Conservation (phyloP, 2,888 invertebrate genomes). For the Blomia tropicalis region DNA sequence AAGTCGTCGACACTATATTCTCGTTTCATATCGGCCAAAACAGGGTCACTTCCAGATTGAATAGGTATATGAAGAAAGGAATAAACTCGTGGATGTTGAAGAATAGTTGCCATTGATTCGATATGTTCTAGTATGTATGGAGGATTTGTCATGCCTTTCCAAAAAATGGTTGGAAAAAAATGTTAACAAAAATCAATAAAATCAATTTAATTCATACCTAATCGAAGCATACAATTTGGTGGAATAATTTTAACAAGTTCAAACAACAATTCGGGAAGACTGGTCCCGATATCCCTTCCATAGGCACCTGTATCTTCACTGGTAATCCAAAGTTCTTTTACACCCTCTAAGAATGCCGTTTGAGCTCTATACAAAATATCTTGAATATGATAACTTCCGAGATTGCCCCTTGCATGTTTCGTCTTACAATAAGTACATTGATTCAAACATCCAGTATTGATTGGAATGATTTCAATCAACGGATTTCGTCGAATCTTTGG, state of each 20-base stretch:
- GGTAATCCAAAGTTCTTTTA: conserved; percentile 90
- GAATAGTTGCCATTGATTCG: conserved; percentile 61
- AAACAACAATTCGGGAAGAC: conserved; percentile 68
- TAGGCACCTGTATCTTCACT: conserved; percentile 97
- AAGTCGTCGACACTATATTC: conserved; percentile 84
- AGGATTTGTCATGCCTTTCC: conserved; percentile 85
- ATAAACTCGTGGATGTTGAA: conserved; percentile 67
- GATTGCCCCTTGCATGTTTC: conserved; percentile 84
- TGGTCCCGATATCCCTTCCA: conserved; percentile 78
- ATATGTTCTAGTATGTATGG: conserved; percentile 92
- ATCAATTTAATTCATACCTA: conserved; percentile 33
- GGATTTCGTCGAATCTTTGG: conserved; percentile 93
- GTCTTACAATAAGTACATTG: conserved; percentile 98
- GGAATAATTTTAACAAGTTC: conserved; percentile 54
- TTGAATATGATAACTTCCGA: conserved; percentile 79
- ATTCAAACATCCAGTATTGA: conserved; percentile 89
- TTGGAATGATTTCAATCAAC: conserved; percentile 86
- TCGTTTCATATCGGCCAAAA: conserved; percentile 83
- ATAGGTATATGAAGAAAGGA: conserved; percentile 93
- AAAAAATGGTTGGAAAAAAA: too few relatives aligned
- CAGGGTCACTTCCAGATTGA: conserved; percentile 89
- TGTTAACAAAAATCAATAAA: neutral
- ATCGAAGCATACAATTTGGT: conserved; percentile 40
- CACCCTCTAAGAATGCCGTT: conserved; percentile 71
- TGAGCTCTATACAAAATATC: conserved; percentile 71